These are phyloP conservation scores for Delphinus delphis DNA, from an alignment of 2,113 vertebrate species.

Conservation along the genomic window DNA sequence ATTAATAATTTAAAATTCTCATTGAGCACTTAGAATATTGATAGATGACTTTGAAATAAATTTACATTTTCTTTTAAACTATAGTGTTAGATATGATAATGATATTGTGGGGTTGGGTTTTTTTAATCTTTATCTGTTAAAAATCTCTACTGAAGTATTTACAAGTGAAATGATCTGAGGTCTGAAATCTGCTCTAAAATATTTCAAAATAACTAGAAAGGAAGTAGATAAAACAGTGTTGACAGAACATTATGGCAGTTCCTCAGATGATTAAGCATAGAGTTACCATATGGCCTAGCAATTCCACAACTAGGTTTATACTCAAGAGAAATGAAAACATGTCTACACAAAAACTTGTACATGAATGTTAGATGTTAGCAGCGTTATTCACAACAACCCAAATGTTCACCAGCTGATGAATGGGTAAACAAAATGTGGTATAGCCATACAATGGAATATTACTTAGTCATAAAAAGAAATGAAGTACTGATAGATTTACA, in stretches of 20 bases:
- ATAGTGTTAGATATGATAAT: neutral
- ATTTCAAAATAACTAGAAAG: neutral
- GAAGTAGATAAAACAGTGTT: neutral
- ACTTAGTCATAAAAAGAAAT: too few relatives aligned
- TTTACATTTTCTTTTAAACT: conserved; percentile 39
- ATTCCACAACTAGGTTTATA: neutral
- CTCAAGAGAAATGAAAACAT: neutral
- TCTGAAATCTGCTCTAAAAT: conserved; percentile 39
- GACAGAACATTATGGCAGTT: neutral
- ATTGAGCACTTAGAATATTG: neutral
- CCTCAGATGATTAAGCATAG: neutral
- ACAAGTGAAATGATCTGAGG: conserved; percentile 19
- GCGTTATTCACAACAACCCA: neutral
- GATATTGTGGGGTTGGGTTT: neutral
- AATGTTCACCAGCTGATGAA: neutral
- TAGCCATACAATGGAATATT: neutral
- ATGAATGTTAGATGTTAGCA: neutral
- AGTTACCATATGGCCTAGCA: neutral
- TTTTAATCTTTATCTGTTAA: neutral
- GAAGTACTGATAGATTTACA: too few relatives aligned
- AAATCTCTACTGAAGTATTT: conserved; percentile 29
- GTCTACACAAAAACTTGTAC: neutral
- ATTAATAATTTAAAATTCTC: neutral
- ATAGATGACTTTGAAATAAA: conserved; percentile 13
- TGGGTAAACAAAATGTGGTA: neutral